Base-by-base conservation (phyloP, 2,888 invertebrate species). In the Matsumyia berberina region DNA sequence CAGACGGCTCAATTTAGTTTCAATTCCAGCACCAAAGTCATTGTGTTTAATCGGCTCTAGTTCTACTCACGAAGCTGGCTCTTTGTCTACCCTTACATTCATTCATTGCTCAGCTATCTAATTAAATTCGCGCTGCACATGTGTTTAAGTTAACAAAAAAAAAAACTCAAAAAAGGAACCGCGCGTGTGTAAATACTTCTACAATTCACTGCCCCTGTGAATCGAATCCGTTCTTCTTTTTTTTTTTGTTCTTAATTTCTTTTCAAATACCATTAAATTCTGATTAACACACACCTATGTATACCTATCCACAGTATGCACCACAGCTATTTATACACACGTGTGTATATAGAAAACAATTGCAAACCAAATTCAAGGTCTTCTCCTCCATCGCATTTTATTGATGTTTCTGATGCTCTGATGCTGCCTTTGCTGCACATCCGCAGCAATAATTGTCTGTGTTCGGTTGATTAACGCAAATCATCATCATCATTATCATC, bases 311-410 rank as follows among this genome's bases (percentile, higher is more conserved):
- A 44, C 73, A 53, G 17, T 31, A 49, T 64, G 51, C 49, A 37
- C 17, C 11, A 42, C 35, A 31, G 60, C 15, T 37, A 39, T 55
- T 64, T 44, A 35, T 46, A 33, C 7, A 33, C 60, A 24, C 24
- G 24, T 79, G 37, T 49, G 39, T 53, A 46, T n/a, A 24, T 17
- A 70, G 57, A 73, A 57, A 74, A 85, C 42, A 85, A 85, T 85
- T 85, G 85, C 80, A 70, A 80, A 55, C 85, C 80, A 66, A 85
- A 85, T 74, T 85, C 85, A 85, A 85, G 85, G 85, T 80, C 80
- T 85, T 80, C 80, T 74, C 69, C 80, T 80, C 64, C 80, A 83
- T 73, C 73, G 69, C 66, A 73, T 76, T 85, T 85, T 85, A 85
- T 80, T 74, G 72, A 72, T 78, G 77, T 66, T 60, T 70, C 70